A percentile compares a stretch with the other conserved stretches of the same genome.
Evolutionary conservation across 2,797 vertebrate species (phyloP).

Genomic region (Epinephelus awoara): DNA sequence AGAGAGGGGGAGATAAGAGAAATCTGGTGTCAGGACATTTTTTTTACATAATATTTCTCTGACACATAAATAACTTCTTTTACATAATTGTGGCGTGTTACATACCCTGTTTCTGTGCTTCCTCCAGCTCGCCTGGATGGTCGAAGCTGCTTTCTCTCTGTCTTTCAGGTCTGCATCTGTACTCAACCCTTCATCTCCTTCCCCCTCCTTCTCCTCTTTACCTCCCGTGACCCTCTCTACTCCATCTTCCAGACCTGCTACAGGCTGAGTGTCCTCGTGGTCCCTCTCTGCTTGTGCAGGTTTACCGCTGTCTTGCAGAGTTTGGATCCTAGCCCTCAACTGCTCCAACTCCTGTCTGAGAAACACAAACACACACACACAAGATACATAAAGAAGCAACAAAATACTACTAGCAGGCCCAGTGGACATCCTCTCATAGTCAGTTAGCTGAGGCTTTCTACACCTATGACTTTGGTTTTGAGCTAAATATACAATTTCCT

Average conservation of each 20-base stretch:
- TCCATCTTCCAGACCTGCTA: slow-evolving; percentile 64
- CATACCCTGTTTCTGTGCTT: slow-evolving; percentile 83
- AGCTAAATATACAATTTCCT: background rate
- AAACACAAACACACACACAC: slow-evolving; percentile 16
- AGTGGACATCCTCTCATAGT: background rate
- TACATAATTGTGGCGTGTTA: slow-evolving; percentile 11
- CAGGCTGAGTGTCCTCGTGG: slow-evolving; percentile 66
- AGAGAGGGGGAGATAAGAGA: slow-evolving; percentile 8
- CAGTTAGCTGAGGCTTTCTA: background rate
- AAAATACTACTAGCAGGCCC: background rate
- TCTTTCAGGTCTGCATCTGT: slow-evolving; percentile 8
- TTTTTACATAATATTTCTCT: slow-evolving; percentile 30
- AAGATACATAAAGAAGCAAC: background rate
- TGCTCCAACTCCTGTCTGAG: slow-evolving; percentile 85
- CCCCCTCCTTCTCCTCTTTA: slow-evolving; percentile 32
- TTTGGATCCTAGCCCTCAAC: slow-evolving; percentile 78
- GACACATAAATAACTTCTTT: slow-evolving; percentile 13
- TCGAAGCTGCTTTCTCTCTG: slow-evolving; percentile 79
- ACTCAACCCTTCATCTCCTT: background rate
- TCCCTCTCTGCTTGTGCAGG: slow-evolving; percentile 39
- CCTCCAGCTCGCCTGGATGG: slow-evolving; percentile 88
- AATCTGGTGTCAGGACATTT: slow-evolving; percentile 19
- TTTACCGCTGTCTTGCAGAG: slow-evolving; percentile 74
- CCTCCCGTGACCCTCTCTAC: slow-evolving; percentile 53
- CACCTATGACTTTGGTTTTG: background rate